phyloP scores from a whole-genome alignment of 2,113 vertebrate species.

The Arvicanthis niloticus region DNA sequence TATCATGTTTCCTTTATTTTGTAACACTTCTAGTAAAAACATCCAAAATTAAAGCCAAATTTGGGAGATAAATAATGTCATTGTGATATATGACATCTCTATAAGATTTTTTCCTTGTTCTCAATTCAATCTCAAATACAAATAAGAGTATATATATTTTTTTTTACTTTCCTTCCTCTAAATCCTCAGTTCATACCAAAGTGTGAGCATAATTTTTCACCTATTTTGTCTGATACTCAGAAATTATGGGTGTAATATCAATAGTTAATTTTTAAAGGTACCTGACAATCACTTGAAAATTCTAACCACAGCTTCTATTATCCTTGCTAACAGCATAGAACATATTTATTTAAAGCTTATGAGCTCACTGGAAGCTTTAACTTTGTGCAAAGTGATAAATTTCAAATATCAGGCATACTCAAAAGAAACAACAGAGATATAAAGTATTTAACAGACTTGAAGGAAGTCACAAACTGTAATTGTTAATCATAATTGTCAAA shows the following conservation, averaged over 20 bases:
- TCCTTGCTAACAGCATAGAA: constrained; percentile 12
- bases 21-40: background rate
- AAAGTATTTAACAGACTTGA: background rate
- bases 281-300: background rate
- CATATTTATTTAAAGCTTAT: constrained; percentile 18
- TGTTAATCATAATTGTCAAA: background rate
- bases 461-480: constrained; percentile 2
- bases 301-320: background rate
- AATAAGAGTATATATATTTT: background rate
- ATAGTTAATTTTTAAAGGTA: constrained; percentile 1
- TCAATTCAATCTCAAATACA: background rate
- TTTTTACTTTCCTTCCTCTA: background rate
- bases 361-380: background rate
- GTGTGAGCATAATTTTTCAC: background rate
- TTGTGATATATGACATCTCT: background rate
- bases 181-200: background rate
- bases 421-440: background rate
- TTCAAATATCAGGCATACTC: background rate
- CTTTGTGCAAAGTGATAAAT: constrained; percentile 12
- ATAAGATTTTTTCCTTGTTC: background rate
- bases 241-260: background rate
- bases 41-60: background rate
- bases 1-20: constrained; percentile 2
- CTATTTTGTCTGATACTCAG: background rate
- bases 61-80: background rate